These are phyloP conservation scores for Euproctis similis DNA, from an alignment of 2,888 invertebrate genomes.

Conservation along the genomic window DNA sequence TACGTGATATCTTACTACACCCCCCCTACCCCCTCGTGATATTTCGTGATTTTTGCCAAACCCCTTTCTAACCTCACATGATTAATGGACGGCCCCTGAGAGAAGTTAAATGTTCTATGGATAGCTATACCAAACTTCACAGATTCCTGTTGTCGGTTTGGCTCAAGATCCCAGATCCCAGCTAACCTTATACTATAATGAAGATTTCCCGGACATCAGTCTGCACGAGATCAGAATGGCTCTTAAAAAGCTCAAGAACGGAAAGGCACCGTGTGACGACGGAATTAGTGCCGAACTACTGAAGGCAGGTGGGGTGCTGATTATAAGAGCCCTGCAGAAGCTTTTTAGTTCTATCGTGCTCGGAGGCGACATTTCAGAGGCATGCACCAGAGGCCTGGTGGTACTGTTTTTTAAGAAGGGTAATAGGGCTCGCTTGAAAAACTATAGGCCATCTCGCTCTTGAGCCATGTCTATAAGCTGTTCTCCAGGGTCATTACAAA, in stretches of 20 bases:
- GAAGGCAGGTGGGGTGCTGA: not conserved
- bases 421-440: not conserved
- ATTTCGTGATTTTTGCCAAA: no score
- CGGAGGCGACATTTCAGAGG: no score
- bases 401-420: not conserved
- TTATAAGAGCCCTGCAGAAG: no score
- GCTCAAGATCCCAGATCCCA: not conserved
- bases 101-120: no score
- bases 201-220: not conserved
- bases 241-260: not conserved
- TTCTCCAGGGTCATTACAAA: no score
- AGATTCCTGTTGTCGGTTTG: not conserved
- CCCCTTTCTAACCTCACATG: no score
- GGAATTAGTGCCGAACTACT: not conserved
- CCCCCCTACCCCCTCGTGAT: no score
- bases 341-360: no score
- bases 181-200: not conserved
- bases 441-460: not conserved
- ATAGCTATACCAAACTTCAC: not conserved
- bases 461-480: not conserved
- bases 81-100: no score
- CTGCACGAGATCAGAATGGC: not conserved
- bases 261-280: not conserved
- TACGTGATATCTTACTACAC: no score
- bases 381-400: not conserved